phyloP scores from a whole-genome alignment of 1,140 invertebrate species.

The Parasteatoda tepidariorum region DNA sequence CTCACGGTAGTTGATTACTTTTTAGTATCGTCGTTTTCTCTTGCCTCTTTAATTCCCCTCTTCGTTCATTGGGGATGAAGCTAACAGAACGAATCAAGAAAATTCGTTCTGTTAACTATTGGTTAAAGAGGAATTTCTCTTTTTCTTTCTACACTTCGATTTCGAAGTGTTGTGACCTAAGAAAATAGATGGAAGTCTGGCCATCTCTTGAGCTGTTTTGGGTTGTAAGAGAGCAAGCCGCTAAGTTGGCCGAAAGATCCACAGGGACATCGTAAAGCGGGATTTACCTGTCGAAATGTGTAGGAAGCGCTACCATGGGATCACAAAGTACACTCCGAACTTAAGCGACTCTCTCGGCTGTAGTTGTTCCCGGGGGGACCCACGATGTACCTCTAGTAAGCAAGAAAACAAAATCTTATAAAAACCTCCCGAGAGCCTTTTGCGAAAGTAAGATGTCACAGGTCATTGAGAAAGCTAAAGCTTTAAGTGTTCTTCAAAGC shows the following conservation, averaged over 20 bases:
- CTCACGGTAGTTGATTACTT: slow-evolving; percentile 36
- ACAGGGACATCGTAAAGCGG: slow-evolving; percentile 56
- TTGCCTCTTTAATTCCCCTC: slow-evolving; percentile 36
- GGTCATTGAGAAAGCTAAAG: slow-evolving; percentile 47
- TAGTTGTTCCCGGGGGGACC: slow-evolving; percentile 10
- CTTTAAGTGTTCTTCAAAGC: slow-evolving; percentile 51
- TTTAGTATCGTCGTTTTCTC: slow-evolving; percentile 15
- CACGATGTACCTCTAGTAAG: slow-evolving; percentile 24
- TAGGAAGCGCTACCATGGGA: slow-evolving; percentile 33
- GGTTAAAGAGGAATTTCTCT: slow-evolving; percentile 34
- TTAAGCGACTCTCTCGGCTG: slow-evolving; percentile 38
- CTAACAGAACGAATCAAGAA: slow-evolving; percentile 5
- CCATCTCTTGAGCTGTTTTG: slow-evolving; percentile 48
- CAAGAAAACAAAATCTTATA: slow-evolving; percentile 59
- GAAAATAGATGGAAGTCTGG: slow-evolving; percentile 22
- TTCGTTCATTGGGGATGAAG: slow-evolving; percentile 33
- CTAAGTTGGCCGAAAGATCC: slow-evolving; percentile 53
- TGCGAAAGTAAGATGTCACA: slow-evolving; percentile 57
- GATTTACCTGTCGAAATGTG: slow-evolving; percentile 50
- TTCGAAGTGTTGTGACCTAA: neutral
- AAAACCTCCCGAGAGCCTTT: slow-evolving; percentile 53
- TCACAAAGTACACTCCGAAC: slow-evolving; percentile 40
- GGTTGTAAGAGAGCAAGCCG: slow-evolving; percentile 51
- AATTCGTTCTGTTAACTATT: slow-evolving; percentile 18
- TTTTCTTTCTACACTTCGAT: too few species aligned